These are phyloP conservation scores for Branchellion lobata DNA, from an alignment of 2,888 invertebrate species.

Conservation along the genomic window DNA sequence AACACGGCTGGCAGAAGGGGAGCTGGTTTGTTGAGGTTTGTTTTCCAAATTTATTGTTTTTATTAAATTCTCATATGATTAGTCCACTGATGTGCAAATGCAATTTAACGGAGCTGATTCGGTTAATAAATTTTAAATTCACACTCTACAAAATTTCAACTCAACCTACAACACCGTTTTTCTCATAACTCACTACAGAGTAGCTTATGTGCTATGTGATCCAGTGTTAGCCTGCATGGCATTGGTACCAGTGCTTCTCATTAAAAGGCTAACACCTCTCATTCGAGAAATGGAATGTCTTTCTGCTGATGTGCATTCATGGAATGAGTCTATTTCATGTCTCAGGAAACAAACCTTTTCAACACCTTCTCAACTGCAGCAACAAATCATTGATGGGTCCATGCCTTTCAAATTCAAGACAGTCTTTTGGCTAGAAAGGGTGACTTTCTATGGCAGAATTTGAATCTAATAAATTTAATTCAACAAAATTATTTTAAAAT, in stretches of 20 bases:
- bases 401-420: background rate
- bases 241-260: conserved; percentile 49
- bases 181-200: conserved; percentile 42
- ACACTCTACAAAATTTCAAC: too few relatives aligned
- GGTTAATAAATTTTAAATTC: too few relatives aligned
- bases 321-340: conserved; percentile 47
- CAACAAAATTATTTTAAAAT: too few relatives aligned
- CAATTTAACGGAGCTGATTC: too few relatives aligned
- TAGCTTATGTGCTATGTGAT: conserved; percentile 52
- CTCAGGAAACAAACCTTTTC: conserved; percentile 34
- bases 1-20: conserved; percentile 52
- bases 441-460: background rate
- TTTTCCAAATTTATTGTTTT: background rate
- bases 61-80: background rate
- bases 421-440: background rate
- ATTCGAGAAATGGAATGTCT: conserved; percentile 47
- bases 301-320: conserved; percentile 2
- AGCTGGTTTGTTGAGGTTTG: conserved; percentile 51
- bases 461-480: too few relatives aligned
- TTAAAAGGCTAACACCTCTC: conserved; percentile 50
- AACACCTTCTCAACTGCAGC: too few relatives aligned
- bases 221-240: conserved; percentile 52
- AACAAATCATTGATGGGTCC: background rate
- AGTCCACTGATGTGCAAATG: too few relatives aligned
- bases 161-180: too few relatives aligned